Percentiles rank a stretch among this genome's conserved stretches.
phyloP scores from a whole-genome alignment of 2,113 vertebrate species.

The Chrysemys picta region DNA sequence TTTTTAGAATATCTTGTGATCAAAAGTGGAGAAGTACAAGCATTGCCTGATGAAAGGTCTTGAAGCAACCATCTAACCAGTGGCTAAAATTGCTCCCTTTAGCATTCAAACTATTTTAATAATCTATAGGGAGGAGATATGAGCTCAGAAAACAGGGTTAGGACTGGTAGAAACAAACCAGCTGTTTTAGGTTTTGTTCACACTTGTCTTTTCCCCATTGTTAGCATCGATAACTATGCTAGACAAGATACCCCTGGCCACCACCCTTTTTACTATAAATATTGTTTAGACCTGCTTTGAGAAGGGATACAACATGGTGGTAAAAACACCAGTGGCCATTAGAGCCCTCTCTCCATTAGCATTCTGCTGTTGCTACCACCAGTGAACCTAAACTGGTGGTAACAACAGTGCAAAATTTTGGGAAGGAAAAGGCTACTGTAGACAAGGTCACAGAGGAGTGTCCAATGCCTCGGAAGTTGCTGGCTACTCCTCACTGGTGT shows the following conservation, averaged over 20 bases:
- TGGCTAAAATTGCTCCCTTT: not conserved
- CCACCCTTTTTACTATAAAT: not conserved
- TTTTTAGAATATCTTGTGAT: slow-evolving; percentile 19
- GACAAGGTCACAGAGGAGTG: not conserved
- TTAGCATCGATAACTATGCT: not conserved
- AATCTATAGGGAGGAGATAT: not conserved
- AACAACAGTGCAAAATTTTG: not conserved
- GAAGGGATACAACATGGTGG: not conserved
- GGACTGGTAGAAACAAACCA: not conserved
- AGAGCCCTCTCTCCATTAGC: not conserved
- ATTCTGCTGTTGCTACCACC: not conserved
- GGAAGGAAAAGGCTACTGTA: not conserved
- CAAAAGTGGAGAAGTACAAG: not conserved
- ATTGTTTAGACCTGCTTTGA: not conserved
- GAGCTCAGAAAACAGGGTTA: not conserved
- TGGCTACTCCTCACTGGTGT: not conserved
- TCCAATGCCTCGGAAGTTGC: not conserved
- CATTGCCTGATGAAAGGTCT: not conserved
- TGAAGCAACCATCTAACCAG: not conserved
- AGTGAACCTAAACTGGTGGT: not conserved
- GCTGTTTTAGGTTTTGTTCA: not conserved
- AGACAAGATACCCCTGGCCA: rapidly evolving
- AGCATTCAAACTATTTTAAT: not conserved
- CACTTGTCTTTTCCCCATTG: not conserved
- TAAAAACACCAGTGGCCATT: not conserved